phyloP scores from a whole-genome alignment of 2,113 vertebrate genomes.

The Anoplopoma fimbria region DNA sequence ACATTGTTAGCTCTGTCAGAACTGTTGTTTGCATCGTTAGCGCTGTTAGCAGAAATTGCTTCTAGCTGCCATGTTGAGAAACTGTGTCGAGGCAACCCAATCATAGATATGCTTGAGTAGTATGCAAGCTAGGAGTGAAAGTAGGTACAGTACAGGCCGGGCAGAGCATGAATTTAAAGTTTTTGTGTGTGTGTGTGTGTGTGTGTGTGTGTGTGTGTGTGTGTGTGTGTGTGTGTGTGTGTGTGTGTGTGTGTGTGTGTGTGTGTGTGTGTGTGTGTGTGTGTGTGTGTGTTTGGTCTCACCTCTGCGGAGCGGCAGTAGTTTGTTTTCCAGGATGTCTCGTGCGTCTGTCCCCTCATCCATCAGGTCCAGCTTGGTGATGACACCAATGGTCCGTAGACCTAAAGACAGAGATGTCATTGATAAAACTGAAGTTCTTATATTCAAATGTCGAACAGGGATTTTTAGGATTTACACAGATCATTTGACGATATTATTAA shows the following conservation, averaged over 20 bases:
- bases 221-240: no score
- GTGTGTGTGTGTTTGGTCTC: not conserved
- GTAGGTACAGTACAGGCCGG: no score
- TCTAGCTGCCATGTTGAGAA: no score
- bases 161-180: no score
- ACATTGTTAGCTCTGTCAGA: not conserved
- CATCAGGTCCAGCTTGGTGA: constrained; percentile 98
- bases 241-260: not conserved
- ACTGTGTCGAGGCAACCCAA: no score
- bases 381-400: constrained; percentile 94
- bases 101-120: no score
- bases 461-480: not conserved
- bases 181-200: no score
- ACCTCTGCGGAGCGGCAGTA: constrained; percentile 94
- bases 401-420: constrained; percentile 79
- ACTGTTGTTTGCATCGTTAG: not conserved
- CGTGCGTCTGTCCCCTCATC: constrained; percentile 95
- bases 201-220: no score
- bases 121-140: no score
- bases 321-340: constrained; percentile 96
- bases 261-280: not conserved
- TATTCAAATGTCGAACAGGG: not conserved
- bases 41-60: not conserved
- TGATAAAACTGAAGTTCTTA: not conserved
- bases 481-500: not conserved